Evolutionary conservation across 2,888 invertebrate genomes (phyloP).

Genomic region (Ligdia adustata): DNA sequence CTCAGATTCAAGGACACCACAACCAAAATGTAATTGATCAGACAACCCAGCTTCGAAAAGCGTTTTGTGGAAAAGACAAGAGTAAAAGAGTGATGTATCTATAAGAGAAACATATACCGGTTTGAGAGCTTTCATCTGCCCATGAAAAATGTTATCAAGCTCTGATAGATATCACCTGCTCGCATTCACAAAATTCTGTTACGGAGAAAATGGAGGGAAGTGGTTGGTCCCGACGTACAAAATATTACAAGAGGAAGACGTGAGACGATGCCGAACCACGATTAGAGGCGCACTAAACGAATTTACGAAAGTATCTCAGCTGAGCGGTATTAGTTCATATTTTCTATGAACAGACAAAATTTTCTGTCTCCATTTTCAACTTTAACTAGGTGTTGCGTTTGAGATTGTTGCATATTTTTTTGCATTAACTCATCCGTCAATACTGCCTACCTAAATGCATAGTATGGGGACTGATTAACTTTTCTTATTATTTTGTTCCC

Average conservation of each 20-base stretch:
- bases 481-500: too few relatives aligned
- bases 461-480: too few relatives aligned
- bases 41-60: conserved; percentile 45
- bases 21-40: conserved; percentile 66
- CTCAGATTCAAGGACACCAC: conserved; percentile 54
- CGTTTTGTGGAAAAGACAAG: conserved; percentile 44
- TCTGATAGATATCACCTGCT: conserved; percentile 25
- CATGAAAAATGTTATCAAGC: conserved; percentile 30
- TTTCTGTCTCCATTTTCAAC: too few relatives aligned
- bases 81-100: conserved; percentile 31
- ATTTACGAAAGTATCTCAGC: not conserved
- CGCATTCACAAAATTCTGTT: conserved; percentile 15
- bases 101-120: conserved; percentile 18
- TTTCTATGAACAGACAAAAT: not conserved
- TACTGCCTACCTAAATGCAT: too few relatives aligned
- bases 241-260: not conserved
- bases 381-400: too few relatives aligned
- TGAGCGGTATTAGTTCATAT: not conserved
- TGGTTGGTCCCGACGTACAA: not conserved
- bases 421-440: too few relatives aligned
- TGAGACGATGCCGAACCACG: not conserved
- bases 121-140: conserved; percentile 26
- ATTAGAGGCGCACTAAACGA: not conserved
- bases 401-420: too few relatives aligned
- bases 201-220: not conserved